Evolutionary conservation across 2,888 invertebrate species (phyloP).

Genomic region (Holacanthella duospinosa): DNA sequence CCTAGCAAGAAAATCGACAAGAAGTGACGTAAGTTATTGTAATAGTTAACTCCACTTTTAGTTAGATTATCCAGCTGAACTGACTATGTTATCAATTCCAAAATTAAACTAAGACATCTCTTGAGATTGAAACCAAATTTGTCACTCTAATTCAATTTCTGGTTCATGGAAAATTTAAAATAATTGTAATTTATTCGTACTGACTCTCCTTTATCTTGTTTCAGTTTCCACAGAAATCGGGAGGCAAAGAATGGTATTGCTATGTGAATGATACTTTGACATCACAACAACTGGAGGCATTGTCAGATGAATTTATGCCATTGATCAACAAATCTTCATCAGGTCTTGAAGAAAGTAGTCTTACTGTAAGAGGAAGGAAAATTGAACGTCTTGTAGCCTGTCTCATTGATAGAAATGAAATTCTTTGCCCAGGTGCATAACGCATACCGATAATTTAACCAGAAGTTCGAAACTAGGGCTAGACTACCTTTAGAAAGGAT

Average conservation of each 20-base stretch:
- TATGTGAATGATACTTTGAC: conserved; percentile 86
- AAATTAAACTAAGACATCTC: too few species aligned
- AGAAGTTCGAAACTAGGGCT: too few species aligned
- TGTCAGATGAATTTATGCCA: conserved; percentile 47
- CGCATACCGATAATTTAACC: too few species aligned
- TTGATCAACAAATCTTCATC: conserved; percentile 91
- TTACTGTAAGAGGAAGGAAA: too few species aligned
- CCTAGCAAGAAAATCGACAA: conserved; percentile 94
- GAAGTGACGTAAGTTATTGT: conserved; percentile 68
- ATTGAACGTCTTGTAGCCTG: too few species aligned
- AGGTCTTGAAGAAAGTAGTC: conserved; percentile 75
- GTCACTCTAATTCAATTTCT: neutral
- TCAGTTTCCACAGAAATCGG: conserved; percentile 88
- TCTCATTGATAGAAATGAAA: too few species aligned
- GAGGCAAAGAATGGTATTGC: conserved; percentile 88
- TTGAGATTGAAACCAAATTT: too few species aligned
- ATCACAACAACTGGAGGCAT: conserved; percentile 60
- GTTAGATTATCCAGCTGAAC: too few species aligned
- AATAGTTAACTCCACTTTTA: too few species aligned
- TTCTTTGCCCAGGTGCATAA: too few species aligned
- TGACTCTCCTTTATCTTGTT: conserved; percentile 17
- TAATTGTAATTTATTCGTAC: neutral
- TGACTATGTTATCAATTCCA: too few species aligned
- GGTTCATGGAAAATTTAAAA: neutral
- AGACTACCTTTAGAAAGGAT: too few species aligned